phyloP scores from a whole-genome alignment of 2,888 invertebrate species.

The Hemicrepidius hirtus region DNA sequence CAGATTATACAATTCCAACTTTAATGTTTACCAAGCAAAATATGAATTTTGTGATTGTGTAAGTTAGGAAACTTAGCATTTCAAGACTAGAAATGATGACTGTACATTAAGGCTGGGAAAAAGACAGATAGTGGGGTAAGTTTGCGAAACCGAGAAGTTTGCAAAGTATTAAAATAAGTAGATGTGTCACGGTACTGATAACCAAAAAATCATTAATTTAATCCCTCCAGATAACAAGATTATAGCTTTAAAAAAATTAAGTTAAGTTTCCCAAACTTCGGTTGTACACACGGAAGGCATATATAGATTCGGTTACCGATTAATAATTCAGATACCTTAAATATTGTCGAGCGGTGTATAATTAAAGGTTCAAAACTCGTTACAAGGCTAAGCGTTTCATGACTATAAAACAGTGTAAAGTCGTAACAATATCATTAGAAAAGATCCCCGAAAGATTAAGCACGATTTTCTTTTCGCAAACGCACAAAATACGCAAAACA shows the following conservation, averaged over 20 bases:
- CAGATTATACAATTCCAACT: no score
- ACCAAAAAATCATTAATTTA: neutral
- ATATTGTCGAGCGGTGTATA: neutral
- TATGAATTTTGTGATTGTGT: neutral
- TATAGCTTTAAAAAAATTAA: no score
- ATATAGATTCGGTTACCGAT: no score
- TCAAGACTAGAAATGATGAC: constrained; percentile 10
- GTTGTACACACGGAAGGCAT: no score
- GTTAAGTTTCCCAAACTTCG: no score
- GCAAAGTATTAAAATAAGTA: neutral
- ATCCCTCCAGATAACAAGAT: no score
- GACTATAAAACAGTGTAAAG: neutral
- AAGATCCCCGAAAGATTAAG: constrained; percentile 25
- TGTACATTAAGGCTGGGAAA: constrained; percentile 4
- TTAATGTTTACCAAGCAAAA: neutral
- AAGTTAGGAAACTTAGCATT: neutral
- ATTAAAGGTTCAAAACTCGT: constrained; percentile 16
- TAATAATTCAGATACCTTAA: no score
- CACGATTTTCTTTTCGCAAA: constrained; percentile 23
- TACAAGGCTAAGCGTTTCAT: constrained; percentile 22
- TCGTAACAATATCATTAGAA: constrained; percentile 19
- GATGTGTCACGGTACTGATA: neutral
- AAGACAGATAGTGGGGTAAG: neutral
- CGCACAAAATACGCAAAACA: constrained; percentile 19
- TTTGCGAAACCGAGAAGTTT: constrained; percentile 8